These are phyloP conservation scores for Zootoca vivipara DNA, from an alignment of 2,113 vertebrate species.

Conservation along the genomic window DNA sequence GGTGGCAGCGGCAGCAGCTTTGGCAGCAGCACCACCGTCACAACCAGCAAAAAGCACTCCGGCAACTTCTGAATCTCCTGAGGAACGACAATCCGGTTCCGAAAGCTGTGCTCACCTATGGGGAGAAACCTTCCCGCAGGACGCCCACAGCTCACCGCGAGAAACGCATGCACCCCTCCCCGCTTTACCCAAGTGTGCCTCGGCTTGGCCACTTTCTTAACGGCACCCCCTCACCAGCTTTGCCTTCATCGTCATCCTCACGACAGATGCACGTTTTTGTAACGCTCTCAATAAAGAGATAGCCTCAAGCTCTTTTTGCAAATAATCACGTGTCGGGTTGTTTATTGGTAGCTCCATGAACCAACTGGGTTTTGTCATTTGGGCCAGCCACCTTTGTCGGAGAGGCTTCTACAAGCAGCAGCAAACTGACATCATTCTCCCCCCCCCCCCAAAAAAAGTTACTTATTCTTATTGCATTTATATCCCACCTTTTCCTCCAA, in stretches of 20 bases:
- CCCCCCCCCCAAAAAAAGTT: background rate
- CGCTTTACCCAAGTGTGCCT: background rate
- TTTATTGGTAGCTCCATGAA: background rate
- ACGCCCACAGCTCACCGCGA: background rate
- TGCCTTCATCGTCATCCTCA: slow-evolving; percentile 19
- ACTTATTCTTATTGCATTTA: too few species aligned
- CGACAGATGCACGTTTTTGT: background rate
- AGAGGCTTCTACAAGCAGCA: too few species aligned
- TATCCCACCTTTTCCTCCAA: too few species aligned
- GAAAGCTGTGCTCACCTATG: background rate
- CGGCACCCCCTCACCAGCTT: background rate
- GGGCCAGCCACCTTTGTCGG: background rate
- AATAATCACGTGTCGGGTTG: slow-evolving; percentile 38
- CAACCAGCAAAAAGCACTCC: background rate
- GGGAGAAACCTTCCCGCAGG: background rate
- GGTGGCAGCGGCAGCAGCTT: background rate
- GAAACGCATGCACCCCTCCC: background rate
- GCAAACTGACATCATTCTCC: too few species aligned
- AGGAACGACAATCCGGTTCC: rapidly evolving
- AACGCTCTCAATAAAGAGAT: slow-evolving; percentile 50
- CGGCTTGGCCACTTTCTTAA: slow-evolving; percentile 1
- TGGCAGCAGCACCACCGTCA: background rate
- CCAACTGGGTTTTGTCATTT: background rate
- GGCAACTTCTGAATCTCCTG: background rate
- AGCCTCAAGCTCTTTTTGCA: slow-evolving; percentile 54